Evolutionary conservation across 2,888 invertebrate species (phyloP).

Genomic region (Amiota minor): DNA sequence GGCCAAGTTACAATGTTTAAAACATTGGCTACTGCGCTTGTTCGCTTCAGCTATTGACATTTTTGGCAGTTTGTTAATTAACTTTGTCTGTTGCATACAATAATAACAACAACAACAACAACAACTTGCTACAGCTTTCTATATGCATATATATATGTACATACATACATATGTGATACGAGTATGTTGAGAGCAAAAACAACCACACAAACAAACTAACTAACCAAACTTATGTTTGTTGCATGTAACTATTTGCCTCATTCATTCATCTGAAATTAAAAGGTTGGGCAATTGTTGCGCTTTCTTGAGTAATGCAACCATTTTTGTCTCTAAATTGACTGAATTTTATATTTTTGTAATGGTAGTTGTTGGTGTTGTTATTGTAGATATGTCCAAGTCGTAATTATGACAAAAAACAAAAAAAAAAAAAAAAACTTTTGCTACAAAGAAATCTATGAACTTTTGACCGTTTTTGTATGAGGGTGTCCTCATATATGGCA

Average conservation of each 20-base stretch:
- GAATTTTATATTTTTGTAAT: neutral
- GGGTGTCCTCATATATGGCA: conserved; percentile 4
- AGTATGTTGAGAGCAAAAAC: conserved; percentile 2
- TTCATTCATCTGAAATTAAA: conserved; percentile 55
- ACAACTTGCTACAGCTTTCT: conserved; percentile 38
- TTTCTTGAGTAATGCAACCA: conserved; percentile 12
- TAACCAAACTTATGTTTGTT: conserved; percentile 36
- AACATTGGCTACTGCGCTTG: conserved; percentile 13
- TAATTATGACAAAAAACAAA: conserved; percentile 9
- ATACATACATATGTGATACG: conserved; percentile 22
- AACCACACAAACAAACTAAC: conserved; percentile 50
- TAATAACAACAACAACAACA: conserved; percentile 39
- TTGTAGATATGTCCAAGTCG: neutral
- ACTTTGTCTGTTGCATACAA: conserved; percentile 62
- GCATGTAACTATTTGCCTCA: neutral
- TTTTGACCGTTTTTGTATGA: conserved; percentile 2
- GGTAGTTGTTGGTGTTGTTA: conserved; percentile 5
- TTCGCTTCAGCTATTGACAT: conserved; percentile 55
- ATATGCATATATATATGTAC: conserved; percentile 2
- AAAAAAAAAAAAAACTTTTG: neutral
- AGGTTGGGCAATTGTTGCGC: conserved; percentile 57
- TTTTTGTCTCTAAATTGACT: neutral
- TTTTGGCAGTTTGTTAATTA: conserved; percentile 73
- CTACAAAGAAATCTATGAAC: neutral
- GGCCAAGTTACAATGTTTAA: conserved; percentile 16